Percentiles rank a stretch among this genome's conserved stretches.
These are phyloP conservation scores for Symphodus melops DNA, from an alignment of 2,113 vertebrate genomes.

Conservation along the genomic window DNA sequence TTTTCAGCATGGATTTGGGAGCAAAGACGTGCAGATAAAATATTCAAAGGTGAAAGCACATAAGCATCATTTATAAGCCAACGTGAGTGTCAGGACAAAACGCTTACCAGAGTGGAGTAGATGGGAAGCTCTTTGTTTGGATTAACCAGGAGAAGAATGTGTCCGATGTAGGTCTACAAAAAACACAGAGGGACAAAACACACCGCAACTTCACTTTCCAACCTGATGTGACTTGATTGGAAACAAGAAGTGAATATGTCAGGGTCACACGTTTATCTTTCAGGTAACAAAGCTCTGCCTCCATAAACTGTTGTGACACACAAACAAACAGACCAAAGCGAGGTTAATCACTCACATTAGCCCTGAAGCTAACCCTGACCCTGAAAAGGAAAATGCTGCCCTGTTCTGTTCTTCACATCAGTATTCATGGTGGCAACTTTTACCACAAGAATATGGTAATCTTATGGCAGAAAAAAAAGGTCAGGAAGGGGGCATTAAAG, in stretches of 20 bases:
- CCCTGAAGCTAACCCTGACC: background rate
- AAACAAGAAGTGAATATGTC: background rate
- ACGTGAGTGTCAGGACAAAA: background rate
- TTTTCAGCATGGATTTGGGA: background rate
- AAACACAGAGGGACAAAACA: constrained; percentile 20
- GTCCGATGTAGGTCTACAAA: constrained; percentile 93
- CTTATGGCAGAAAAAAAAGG: constrained; percentile 27
- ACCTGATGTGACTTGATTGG: background rate
- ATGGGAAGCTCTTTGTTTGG: constrained; percentile 96
- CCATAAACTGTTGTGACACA: background rate
- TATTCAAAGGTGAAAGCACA: background rate
- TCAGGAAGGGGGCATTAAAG: constrained; percentile 2
- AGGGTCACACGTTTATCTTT: background rate
- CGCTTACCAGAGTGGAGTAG: constrained; percentile 93
- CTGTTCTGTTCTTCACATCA: constrained; percentile 21
- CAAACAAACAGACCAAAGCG: background rate
- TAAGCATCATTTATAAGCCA: too few species aligned
- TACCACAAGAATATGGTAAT: constrained; percentile 33
- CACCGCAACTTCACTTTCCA: background rate
- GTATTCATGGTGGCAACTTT: constrained; percentile 25
- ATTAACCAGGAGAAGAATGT: constrained; percentile 94
- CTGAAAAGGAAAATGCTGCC: constrained; percentile 1
- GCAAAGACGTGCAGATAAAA: background rate
- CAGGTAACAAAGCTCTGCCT: background rate
- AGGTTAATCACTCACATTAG: constrained; percentile 8